Percentiles rank a stretch among this genome's conserved stretches.
phyloP scores from a whole-genome alignment of 2,797 vertebrate species.

The Hoplostethus mediterraneus region DNA sequence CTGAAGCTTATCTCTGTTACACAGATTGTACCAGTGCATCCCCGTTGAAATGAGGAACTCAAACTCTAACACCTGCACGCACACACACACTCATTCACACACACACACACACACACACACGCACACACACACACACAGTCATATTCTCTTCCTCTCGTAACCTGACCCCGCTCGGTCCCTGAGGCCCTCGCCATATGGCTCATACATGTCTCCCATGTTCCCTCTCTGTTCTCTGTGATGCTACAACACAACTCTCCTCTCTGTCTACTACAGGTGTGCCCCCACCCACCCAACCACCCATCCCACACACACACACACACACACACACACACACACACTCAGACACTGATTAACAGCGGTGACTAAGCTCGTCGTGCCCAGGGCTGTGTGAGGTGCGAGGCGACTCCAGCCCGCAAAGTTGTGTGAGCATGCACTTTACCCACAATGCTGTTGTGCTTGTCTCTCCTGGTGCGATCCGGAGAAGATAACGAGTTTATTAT shows the following conservation, averaged over 20 bases:
- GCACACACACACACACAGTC: too few species aligned
- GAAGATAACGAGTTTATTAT: conserved; percentile 33
- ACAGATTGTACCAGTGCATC: too few species aligned
- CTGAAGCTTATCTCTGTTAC: too few species aligned
- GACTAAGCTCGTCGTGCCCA: conserved; percentile 17
- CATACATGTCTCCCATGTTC: conserved; percentile 26
- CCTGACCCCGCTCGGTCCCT: conserved; percentile 8
- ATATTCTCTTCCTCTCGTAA: neutral
- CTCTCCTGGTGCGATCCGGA: conserved; percentile 2
- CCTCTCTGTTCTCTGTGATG: neutral
- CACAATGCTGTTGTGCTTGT: conserved; percentile 25
- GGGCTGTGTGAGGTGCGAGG: too few species aligned
- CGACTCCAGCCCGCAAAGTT: conserved; percentile 6
- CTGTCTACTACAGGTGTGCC: neutral
- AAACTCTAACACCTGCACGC: too few species aligned
- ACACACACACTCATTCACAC: too few species aligned
- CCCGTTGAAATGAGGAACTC: too few species aligned
- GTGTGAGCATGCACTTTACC: conserved; percentile 18
- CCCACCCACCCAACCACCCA: neutral
- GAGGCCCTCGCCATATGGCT: conserved; percentile 44
- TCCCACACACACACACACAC: neutral
- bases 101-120: too few species aligned
- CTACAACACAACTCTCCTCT: neutral
- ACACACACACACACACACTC: conserved; percentile 10
- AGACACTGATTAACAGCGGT: conserved; percentile 28